phyloP scores from a whole-genome alignment of 2,888 invertebrate species.

The Thera britannica region DNA sequence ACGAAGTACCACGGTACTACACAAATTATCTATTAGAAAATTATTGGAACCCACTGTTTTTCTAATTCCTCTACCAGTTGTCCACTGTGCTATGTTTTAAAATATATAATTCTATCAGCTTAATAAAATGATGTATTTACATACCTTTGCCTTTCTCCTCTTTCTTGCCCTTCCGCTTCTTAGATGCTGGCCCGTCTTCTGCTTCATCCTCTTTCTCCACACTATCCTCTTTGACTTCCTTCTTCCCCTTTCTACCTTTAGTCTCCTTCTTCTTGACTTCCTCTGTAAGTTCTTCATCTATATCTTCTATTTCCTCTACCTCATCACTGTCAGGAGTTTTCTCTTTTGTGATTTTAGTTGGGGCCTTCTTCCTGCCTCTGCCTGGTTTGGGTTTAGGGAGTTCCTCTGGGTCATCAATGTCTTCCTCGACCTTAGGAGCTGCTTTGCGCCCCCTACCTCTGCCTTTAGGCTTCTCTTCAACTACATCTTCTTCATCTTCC shows the following conservation, averaged over 20 bases:
- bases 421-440: conserved; percentile 54
- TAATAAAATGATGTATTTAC: conserved; percentile 2
- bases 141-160: conserved; percentile 67
- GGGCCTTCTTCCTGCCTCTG: conserved; percentile 52
- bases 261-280: conserved; percentile 69
- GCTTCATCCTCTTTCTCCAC: conserved; percentile 56
- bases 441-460: conserved; percentile 68
- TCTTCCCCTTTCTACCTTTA: conserved; percentile 68
- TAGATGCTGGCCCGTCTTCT: conserved; percentile 55
- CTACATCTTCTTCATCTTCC: conserved; percentile 46
- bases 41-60: no score
- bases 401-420: conserved; percentile 60
- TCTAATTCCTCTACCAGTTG: no score
- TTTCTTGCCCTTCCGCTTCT: conserved; percentile 67
- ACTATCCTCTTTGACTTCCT: conserved; percentile 63
- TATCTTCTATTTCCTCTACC: conserved; percentile 51
- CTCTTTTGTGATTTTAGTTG: conserved; percentile 53
- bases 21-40: no score
- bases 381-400: conserved; percentile 51
- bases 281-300: conserved; percentile 54
- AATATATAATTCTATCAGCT: not conserved
- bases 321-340: conserved; percentile 53
- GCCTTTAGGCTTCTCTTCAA: conserved; percentile 64
- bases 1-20: no score
- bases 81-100: not conserved